Conservation (phyloP, 2,113 vertebrate species). For the Clarias magur region DNA sequence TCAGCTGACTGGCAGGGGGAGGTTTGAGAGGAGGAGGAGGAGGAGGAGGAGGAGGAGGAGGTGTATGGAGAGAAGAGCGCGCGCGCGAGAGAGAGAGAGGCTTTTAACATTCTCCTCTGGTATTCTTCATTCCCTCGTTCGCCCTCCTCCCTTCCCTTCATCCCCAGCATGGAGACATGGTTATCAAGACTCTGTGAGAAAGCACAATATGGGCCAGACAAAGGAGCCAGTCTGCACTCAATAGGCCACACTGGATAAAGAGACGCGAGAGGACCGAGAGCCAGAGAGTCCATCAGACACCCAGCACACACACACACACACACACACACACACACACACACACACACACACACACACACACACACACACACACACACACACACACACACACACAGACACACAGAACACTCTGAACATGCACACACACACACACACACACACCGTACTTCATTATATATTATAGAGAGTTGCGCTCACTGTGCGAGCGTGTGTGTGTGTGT, state of each 20-base stretch:
- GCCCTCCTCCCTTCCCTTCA: slow-evolving; percentile 50
- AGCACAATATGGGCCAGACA: slow-evolving; percentile 70
- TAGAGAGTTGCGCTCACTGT: neutral
- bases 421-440: slow-evolving; percentile 16
- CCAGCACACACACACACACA: slow-evolving; percentile 39
- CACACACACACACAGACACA: no score
- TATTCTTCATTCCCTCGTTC: slow-evolving; percentile 70
- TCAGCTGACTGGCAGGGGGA: slow-evolving; percentile 72
- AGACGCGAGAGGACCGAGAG: slow-evolving; percentile 41
- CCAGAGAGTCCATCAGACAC: slow-evolving; percentile 49
- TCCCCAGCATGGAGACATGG: slow-evolving; percentile 74
- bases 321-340: slow-evolving; percentile 29
- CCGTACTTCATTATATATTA: slow-evolving; percentile 10
- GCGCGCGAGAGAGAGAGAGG: slow-evolving; percentile 38
- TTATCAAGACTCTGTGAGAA: slow-evolving; percentile 75
- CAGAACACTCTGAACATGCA: neutral
- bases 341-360: slow-evolving; percentile 26
- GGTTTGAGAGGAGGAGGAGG: slow-evolving; percentile 51
- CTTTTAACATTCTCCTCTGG: slow-evolving; percentile 72
- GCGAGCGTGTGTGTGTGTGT: no score
- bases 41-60: slow-evolving; percentile 49
- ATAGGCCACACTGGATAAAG: slow-evolving; percentile 55
- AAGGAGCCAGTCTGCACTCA: slow-evolving; percentile 64
- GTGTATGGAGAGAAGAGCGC: slow-evolving; percentile 51
- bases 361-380: slow-evolving; percentile 18